Percentiles rank a stretch among this genome's conserved stretches.
Conservation (phyloP, 2,888 invertebrate genomes). For the Apotomis betuletana region DNA sequence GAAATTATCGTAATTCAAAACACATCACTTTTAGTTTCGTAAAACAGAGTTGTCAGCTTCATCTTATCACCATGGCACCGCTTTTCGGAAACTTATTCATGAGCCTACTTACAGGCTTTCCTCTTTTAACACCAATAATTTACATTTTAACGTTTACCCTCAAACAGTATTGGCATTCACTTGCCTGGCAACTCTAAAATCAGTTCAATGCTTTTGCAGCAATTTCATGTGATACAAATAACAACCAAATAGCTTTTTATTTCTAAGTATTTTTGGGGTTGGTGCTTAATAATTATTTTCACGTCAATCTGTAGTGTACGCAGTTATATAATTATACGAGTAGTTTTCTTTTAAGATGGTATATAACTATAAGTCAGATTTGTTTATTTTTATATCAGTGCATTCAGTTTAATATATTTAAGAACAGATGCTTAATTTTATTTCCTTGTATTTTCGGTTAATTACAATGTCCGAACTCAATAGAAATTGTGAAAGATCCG, state of each 20-base stretch:
- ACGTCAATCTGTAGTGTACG: slow-evolving; percentile 1
- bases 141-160: neutral
- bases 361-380: neutral
- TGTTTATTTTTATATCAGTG: neutral
- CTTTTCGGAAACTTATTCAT: slow-evolving; percentile 18
- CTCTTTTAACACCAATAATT: neutral
- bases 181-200: slow-evolving; percentile 15
- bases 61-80: slow-evolving; percentile 28
- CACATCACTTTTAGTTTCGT: slow-evolving; percentile 8
- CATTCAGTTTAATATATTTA: neutral
- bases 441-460: slow-evolving; percentile 23
- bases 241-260: slow-evolving; percentile 8
- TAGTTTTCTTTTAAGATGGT: neutral
- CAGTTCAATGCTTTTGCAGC: slow-evolving; percentile 13
- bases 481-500: neutral
- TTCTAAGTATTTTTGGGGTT: slow-evolving; percentile 7
- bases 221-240: neutral
- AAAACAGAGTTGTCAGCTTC: slow-evolving; percentile 43
- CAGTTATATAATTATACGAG: neutral
- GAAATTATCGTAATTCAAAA: slow-evolving; percentile 48
- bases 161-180: slow-evolving; percentile 2
- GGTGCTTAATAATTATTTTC: slow-evolving; percentile 18
- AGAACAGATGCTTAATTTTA: neutral
- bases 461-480: slow-evolving; percentile 22
- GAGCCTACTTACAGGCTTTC: neutral